Evolutionary conservation across 2,797 vertebrate species (phyloP), one percentile per base, ranked within the genome.

Genomic region (Lophius americanus): DNA sequence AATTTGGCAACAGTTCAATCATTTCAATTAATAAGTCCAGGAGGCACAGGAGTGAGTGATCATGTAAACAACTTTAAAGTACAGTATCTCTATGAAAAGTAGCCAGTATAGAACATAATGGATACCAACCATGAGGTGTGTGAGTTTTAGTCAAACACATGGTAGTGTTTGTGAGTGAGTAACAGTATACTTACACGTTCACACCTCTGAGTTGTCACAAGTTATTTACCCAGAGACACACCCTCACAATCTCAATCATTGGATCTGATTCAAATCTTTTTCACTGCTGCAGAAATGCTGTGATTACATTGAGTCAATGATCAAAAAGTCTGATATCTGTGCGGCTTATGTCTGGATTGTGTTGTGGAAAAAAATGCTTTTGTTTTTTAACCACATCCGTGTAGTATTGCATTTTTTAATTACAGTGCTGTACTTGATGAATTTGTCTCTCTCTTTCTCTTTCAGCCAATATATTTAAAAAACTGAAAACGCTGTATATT

Each of bases 291-390:
- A 39, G 53, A 61, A 75, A 68, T 9, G 9, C 38, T 68, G 41
- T 2, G 54, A 66, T 8, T 65, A 14, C 7, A 55, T n/a, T 8
- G 75, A 57, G 76, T 77, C 76, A 75, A 37, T 82, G 89, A 87
- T 86, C 70, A 78, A 81, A 78, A 70, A 67, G 47, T 79, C 3
- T 65, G 44, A 44, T 44, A 4, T 44, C 43, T 4, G 5, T 44
- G 11, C 44, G 32, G 44, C 70, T 70, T 56, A 52, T 73, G n/a
- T 58, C n/a, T 13, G 4, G 13, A 4, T 47, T 47, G 43, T 44
- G 68, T 66, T 43, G 38, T 78, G 23, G 32, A 3, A 35, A 3
- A 44, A 10, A 4, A 71, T 56, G 51, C 9, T 52, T 6, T 41
- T 53, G 9, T 71, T 47, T 54, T 58, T 44, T 23, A 9, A 13